Evolutionary conservation across 1,140 invertebrate species (phyloP).

Genomic region (Lutraria rhynchaena): DNA sequence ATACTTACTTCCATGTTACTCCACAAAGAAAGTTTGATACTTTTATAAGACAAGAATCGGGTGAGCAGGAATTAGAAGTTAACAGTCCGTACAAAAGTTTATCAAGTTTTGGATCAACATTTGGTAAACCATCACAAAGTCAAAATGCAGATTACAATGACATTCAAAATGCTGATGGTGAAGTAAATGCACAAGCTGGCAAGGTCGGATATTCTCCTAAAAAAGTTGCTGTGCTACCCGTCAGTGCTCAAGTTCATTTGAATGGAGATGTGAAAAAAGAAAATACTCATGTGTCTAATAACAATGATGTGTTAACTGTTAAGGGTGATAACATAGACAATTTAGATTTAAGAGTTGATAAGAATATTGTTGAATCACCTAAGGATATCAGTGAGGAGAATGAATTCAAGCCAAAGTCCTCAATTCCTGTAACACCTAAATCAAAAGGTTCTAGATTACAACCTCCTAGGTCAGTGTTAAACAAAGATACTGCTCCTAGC

Average conservation of each 20-base stretch:
- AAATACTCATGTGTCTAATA: background rate
- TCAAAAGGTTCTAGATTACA: constrained; percentile 37
- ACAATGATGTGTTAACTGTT: background rate
- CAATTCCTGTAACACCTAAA: constrained; percentile 49
- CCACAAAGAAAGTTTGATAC: constrained; percentile 46
- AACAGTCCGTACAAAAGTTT: constrained; percentile 20
- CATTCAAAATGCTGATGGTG: background rate
- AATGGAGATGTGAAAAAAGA: background rate
- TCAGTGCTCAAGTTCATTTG: background rate
- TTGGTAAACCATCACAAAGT: constrained; percentile 33
- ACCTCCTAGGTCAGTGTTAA: constrained; percentile 22
- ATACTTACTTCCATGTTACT: constrained; percentile 22
- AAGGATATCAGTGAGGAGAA: background rate
- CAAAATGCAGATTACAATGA: background rate
- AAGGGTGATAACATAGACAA: background rate
- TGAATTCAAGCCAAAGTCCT: constrained; percentile 22
- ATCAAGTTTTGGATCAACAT: constrained; percentile 38
- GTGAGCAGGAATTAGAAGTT: background rate
- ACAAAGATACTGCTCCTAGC: background rate
- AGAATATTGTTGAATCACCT: background rate
- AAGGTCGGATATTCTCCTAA: too few species aligned
- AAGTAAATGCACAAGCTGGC: too few species aligned
- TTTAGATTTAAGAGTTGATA: background rate
- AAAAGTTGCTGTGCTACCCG: too few species aligned
- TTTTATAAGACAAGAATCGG: constrained; percentile 35